phyloP scores from a whole-genome alignment of 2,888 invertebrate genomes.

The Synanthedon tipuliformis region DNA sequence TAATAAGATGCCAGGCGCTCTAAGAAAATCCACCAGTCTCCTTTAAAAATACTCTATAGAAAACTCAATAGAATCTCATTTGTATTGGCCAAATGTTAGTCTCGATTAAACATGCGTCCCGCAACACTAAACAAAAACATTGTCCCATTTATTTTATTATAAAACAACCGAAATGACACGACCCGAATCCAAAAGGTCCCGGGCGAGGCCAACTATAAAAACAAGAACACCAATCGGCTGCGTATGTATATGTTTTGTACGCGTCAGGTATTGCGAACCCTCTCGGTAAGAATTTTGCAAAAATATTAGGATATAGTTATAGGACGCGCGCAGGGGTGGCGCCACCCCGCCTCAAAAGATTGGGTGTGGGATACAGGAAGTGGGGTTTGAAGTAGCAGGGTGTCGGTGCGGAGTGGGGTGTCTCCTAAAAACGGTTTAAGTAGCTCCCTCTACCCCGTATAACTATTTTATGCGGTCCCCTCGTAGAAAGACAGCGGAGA shows the following conservation, averaged over 20 bases:
- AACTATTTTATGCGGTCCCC: constrained; percentile 71
- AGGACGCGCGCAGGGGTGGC: constrained; percentile 26
- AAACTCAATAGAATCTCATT: no score
- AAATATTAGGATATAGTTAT: constrained; percentile 63
- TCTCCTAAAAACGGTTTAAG: constrained; percentile 70
- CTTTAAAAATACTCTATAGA: no score
- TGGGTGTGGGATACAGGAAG: constrained; percentile 50
- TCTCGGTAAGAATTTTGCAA: constrained; percentile 64
- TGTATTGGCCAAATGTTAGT: no score
- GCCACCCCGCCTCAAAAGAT: constrained; percentile 24
- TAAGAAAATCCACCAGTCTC: no score
- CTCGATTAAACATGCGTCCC: constrained; percentile 20
- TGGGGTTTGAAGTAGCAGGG: constrained; percentile 55
- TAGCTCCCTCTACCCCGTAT: constrained; percentile 65
- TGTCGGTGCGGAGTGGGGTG: constrained; percentile 59
- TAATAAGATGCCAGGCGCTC: no score
- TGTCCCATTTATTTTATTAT: background rate
- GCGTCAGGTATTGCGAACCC: constrained; percentile 61
- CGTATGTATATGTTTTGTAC: constrained; percentile 46
- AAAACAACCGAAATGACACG: constrained; percentile 58
- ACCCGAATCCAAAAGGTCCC: constrained; percentile 53
- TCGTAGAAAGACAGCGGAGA: constrained; percentile 65
- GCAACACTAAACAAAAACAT: constrained; percentile 26
- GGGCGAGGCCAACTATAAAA: constrained; percentile 37
- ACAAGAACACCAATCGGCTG: constrained; percentile 52